These are phyloP conservation scores for Delia radicum DNA, from an alignment of 1,140 invertebrate species.

Conservation along the genomic window DNA sequence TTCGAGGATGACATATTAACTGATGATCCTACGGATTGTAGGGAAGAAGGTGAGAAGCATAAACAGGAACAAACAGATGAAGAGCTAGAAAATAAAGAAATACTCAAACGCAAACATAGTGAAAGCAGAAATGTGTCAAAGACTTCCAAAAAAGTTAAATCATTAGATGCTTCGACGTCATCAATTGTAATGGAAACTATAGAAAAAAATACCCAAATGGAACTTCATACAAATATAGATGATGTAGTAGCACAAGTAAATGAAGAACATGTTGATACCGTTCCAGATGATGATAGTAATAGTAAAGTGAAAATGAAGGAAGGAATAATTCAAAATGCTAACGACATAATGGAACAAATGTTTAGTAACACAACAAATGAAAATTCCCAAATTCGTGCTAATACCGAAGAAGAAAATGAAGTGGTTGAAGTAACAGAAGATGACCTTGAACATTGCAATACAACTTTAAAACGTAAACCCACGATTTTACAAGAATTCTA, in stretches of 20 bases:
- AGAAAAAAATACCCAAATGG: background rate
- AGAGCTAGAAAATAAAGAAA: background rate
- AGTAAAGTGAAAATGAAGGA: background rate
- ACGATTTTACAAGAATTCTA: background rate
- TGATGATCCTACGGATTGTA: background rate
- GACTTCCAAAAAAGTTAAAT: background rate
- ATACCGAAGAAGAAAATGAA: background rate
- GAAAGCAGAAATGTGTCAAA: too few species aligned
- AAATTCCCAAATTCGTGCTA: too few species aligned
- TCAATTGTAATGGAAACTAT: too few species aligned
- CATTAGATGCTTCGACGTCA: too few species aligned
- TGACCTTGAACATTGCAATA: background rate
- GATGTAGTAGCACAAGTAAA: background rate
- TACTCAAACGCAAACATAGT: background rate
- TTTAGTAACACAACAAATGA: background rate
- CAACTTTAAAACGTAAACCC: background rate
- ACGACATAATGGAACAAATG: background rate
- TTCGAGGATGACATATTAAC: background rate
- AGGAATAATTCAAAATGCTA: background rate
- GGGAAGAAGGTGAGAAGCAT: background rate
- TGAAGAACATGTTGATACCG: background rate
- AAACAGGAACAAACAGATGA: background rate
- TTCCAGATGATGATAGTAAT: background rate
- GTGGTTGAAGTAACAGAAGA: background rate
- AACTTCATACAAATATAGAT: background rate